Conservation (phyloP, 1,140 invertebrate genomes). For the Geopemphigus sp. region DNA sequence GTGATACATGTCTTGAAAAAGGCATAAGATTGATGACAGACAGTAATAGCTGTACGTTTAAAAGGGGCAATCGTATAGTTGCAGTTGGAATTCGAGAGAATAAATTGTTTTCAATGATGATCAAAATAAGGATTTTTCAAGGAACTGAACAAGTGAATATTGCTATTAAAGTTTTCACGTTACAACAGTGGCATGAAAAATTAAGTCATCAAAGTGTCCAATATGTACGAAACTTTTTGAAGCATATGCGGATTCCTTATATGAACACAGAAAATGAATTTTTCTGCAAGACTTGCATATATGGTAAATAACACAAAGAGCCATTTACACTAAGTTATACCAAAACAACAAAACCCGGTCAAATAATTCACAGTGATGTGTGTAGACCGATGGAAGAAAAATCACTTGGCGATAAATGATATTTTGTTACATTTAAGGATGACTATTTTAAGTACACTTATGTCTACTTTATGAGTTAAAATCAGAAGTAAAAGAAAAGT, state of each 20-base stretch:
- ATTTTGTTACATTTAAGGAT: no score
- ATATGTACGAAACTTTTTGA: not conserved
- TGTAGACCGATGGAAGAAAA: slow-evolving; percentile 1
- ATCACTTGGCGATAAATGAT: not conserved
- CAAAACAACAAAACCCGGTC: not conserved
- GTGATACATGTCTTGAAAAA: not conserved
- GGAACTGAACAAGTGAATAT: not conserved
- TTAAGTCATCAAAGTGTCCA: not conserved
- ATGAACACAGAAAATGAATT: not conserved
- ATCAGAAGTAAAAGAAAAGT: no score
- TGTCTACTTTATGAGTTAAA: no score
- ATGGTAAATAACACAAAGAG: not conserved
- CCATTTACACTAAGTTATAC: not conserved
- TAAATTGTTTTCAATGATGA: not conserved
- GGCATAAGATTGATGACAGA: slow-evolving; percentile 1
- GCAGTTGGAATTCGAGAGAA: not conserved
- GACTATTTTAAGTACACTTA: no score
- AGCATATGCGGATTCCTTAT: not conserved
- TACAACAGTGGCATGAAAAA: not conserved
- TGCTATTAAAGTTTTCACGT: not conserved
- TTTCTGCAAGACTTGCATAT: not conserved
- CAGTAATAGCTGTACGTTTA: not conserved
- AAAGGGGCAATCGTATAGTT: slow-evolving; percentile 4
- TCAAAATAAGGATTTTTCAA: not conserved
- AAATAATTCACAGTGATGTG: slow-evolving; percentile 11